Evolutionary conservation across 2,797 vertebrate species (phyloP).

Genomic region (Falco biarmicus): DNA sequence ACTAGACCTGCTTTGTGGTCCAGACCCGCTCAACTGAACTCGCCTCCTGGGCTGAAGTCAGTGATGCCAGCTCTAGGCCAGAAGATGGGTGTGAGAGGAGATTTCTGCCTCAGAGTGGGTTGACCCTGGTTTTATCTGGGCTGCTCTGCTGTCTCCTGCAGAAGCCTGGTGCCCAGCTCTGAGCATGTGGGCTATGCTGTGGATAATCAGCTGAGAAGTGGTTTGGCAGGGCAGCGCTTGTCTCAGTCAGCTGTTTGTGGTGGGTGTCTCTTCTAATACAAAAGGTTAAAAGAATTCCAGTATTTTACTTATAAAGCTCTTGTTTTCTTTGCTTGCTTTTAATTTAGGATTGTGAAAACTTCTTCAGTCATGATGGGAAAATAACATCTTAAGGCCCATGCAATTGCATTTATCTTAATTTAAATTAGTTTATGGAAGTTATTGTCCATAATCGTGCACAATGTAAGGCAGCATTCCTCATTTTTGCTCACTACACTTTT

Average conservation of each 20-base stretch:
- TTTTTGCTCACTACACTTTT: background rate
- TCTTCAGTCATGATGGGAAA: background rate
- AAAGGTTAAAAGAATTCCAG: background rate
- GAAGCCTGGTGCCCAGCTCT: background rate
- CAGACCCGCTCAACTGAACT: background rate
- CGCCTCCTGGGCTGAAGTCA: background rate
- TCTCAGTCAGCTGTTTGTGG: background rate
- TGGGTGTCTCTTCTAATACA: background rate
- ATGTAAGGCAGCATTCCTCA: background rate
- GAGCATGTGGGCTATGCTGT: background rate
- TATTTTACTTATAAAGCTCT: background rate
- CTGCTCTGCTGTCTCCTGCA: background rate
- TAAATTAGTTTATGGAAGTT: background rate
- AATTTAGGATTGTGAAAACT: background rate
- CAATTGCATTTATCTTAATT: background rate
- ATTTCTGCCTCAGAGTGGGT: background rate
- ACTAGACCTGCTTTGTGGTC: background rate
- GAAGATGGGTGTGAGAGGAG: background rate
- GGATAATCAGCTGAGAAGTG: background rate
- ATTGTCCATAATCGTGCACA: background rate
- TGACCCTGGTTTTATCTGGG: background rate
- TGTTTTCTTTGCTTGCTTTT: background rate
- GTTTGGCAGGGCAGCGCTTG: background rate
- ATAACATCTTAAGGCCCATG: background rate
- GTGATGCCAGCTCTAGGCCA: background rate